phyloP scores from a whole-genome alignment of 2,113 vertebrate genomes.

The Rhabdornis inornatus region DNA sequence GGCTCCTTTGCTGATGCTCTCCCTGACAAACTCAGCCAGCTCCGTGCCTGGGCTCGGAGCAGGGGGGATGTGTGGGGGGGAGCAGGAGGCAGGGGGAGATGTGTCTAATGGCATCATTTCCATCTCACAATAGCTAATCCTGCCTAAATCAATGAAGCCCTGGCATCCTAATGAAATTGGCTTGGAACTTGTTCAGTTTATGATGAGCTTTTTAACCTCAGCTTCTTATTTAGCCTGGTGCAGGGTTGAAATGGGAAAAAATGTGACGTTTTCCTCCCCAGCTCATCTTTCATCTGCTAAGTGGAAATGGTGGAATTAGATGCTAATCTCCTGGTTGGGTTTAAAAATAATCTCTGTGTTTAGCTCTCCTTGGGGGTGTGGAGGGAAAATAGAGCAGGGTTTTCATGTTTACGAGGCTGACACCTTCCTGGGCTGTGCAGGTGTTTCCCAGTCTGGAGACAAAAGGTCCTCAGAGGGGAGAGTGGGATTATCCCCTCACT shows the following conservation, averaged over 20 bases:
- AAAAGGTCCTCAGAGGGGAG: background rate
- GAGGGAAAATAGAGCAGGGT: background rate
- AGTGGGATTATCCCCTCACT: background rate
- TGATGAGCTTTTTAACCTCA: constrained; percentile 62
- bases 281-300: background rate
- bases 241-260: constrained; percentile 5
- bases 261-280: background rate
- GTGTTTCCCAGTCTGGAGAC: background rate
- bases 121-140: constrained; percentile 60
- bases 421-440: background rate
- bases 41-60: background rate
- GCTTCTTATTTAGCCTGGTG: constrained; percentile 58
- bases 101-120: background rate
- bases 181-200: constrained; percentile 54
- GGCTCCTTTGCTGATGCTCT: constrained; percentile 1
- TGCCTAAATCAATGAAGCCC: constrained; percentile 18
- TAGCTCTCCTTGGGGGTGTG: background rate
- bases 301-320: constrained; percentile 19
- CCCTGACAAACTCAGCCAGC: background rate
- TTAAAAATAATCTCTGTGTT: constrained; percentile 32
- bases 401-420: background rate
- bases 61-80: background rate
- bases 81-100: background rate
- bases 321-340: constrained; percentile 9
- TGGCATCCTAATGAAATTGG: constrained; percentile 29